Evolutionary conservation across 2,113 vertebrate genomes (phyloP), one percentile per base, ranked within the genome.

Genomic region (Halcyon senegalensis): DNA sequence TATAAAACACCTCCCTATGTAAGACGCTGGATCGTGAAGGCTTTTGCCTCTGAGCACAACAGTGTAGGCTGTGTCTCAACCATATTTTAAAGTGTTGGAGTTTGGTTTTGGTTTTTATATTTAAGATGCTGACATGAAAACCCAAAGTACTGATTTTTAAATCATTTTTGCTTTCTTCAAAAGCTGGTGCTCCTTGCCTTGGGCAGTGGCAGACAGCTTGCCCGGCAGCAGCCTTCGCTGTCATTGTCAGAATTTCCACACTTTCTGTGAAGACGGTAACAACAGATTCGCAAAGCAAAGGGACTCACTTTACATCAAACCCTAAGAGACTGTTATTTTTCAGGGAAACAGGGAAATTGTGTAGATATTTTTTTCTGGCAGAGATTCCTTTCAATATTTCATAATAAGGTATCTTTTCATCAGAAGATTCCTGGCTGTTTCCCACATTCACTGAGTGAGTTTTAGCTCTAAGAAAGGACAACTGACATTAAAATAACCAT

Each of bases 221-320:
- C 46, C 21, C 19, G 24, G 58, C 37, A 4, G 16, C 50, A 80
- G 63, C 14, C 41, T 79, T 73, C 25, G 15, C 43, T 50, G 69
- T 56, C 25, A 58, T 94, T 94, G 91, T 84, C 77, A 84, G 89
- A 59, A 89, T 33, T 80, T 41, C 31, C 51, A 53, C 48, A 48
- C 48, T 48, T 48, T 48, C 48, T 48, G 48, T 48, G 48, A 48
- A 43, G 15, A 13, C 46, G 85, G 21, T 67, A 80, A 94, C 67
- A 94, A 94, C 50, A 89, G 89, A 92, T 94, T 92, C 76, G 72
- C n/a, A 90, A 87, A 91, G 69, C 73, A 93, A 92, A 95, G 58
- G 15, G n/a, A 92, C 37, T 41, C 12, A 18, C 23, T 82, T 86
- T 25, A 66, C n/a, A 78, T 69, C 62, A 95, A 87, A 89, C 62